Base-by-base conservation (phyloP, 2,888 invertebrate species). In the Agrotis ipsilon region DNA sequence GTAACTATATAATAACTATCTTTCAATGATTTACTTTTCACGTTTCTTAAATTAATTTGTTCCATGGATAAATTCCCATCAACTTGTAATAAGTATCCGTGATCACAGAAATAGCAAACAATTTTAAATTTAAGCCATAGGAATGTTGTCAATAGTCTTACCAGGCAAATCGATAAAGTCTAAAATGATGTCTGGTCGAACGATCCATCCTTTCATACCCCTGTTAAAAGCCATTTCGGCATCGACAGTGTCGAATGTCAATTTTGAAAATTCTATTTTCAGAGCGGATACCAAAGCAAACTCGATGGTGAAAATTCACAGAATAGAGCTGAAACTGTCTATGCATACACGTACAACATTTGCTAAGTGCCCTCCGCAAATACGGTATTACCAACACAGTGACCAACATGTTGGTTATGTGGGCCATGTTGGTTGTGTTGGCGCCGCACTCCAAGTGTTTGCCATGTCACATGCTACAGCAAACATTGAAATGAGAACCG, bases 401-500 rank as follows among this genome's bases (percentile, higher is more conserved):
- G 32, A 49, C 48, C 54, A 55, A 71, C 45, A 48, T 58, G 39
- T 72, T 69, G 76, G 51, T 14, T 32, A 32, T 54, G 14, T 18
- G 14, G 46, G 18, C 19, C 24, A 7, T n/a, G 45, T 75, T 68
- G 55, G 58, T 48, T 45, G 32, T 66, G 60, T 61, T 72, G 60
- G 78, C 39, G 58, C 61, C 65, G 65, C 55, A 61, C 55, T 61
- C 21, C 18, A 13, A 59, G 27, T 75, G 69, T 77, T 77, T 80
- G 69, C 61, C 46, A 43, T 57, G 70, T 68, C 52, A 63, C 61
- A 54, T 61, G 49, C 21, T 24, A 18, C 16, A 59, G 46, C 64
- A 76, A 71, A 76, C 66, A 81, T 48, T 62, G 66, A 66, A 72
- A 80, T 66, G 83, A 45, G 51, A 66, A 62, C 62, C 43, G 60